These are phyloP conservation scores for Lamellibrachia luymesi DNA, from an alignment of 1,140 invertebrate genomes.

Conservation along the genomic window DNA sequence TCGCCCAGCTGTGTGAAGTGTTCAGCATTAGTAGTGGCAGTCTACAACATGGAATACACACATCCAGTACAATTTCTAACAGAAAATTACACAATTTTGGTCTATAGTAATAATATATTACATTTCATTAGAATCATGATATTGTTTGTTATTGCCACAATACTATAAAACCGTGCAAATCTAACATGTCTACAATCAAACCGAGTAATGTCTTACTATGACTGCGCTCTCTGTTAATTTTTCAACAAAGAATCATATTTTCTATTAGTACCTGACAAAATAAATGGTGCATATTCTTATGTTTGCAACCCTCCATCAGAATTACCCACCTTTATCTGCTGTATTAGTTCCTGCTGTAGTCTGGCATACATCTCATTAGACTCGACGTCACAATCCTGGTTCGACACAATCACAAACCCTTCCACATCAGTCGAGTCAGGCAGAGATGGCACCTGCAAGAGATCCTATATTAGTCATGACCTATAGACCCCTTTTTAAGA, in stretches of 20 bases:
- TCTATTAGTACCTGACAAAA: background rate
- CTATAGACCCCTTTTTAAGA: too few species aligned
- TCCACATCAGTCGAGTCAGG: slow-evolving; percentile 57
- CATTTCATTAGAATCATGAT: background rate
- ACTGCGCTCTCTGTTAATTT: background rate
- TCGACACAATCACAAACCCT: slow-evolving; percentile 60
- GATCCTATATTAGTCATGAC: background rate
- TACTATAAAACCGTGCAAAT: background rate
- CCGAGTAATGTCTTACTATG: background rate
- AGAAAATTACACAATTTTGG: background rate
- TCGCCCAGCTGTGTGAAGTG: slow-evolving; percentile 92
- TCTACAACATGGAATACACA: slow-evolving; percentile 60
- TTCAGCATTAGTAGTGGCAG: slow-evolving; percentile 81
- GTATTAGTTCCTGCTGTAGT: slow-evolving; percentile 79
- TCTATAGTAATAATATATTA: background rate
- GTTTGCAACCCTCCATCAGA: slow-evolving; percentile 15
- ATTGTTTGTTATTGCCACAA: background rate
- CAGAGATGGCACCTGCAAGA: slow-evolving; percentile 73
- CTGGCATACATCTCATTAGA: slow-evolving; percentile 68
- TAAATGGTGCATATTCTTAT: background rate
- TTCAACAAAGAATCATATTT: background rate
- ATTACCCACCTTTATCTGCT: slow-evolving; percentile 70
- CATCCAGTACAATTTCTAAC: background rate
- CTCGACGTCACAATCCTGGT: slow-evolving; percentile 47
- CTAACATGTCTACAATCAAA: background rate